Evolutionary conservation across 2,797 vertebrate species (phyloP).

Genomic region (Enteromius viviparus): DNA sequence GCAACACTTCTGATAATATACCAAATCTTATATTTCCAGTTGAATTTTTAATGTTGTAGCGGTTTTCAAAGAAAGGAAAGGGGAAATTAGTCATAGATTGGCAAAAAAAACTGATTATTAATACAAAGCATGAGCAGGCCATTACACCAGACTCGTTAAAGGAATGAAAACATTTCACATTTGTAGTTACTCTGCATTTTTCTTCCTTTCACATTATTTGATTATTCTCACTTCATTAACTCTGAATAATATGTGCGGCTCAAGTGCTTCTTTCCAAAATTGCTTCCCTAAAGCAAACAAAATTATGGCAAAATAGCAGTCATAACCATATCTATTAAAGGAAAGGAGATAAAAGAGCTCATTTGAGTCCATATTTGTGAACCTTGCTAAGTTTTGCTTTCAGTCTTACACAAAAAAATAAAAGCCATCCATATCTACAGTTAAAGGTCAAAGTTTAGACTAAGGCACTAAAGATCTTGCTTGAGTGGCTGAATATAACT

Average conservation of each 20-base stretch:
- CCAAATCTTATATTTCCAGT: neutral
- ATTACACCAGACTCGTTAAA: neutral
- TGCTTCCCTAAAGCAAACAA: neutral
- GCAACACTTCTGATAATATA: neutral
- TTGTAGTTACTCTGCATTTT: neutral
- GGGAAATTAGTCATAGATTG: neutral
- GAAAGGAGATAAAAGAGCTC: neutral
- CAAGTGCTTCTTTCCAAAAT: neutral
- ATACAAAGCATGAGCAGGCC: neutral
- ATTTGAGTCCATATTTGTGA: neutral
- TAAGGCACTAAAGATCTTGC: neutral
- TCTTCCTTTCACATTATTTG: neutral
- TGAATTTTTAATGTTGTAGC: neutral
- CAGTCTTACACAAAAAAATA: neutral
- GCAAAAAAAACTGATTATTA: neutral
- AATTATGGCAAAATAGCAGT: neutral
- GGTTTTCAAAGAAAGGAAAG: neutral
- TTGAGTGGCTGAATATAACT: neutral
- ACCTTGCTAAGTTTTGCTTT: slow-evolving; percentile 5
- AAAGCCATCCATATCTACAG: slow-evolving; percentile 4
- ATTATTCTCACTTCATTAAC: neutral
- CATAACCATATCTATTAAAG: slow-evolving; percentile 2
- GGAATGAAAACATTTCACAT: neutral
- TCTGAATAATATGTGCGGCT: neutral
- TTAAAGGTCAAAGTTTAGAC: slow-evolving; percentile 22